Evolutionary conservation across 2,797 vertebrate genomes (phyloP).

Genomic region (Hydrocynus forskahlii): DNA sequence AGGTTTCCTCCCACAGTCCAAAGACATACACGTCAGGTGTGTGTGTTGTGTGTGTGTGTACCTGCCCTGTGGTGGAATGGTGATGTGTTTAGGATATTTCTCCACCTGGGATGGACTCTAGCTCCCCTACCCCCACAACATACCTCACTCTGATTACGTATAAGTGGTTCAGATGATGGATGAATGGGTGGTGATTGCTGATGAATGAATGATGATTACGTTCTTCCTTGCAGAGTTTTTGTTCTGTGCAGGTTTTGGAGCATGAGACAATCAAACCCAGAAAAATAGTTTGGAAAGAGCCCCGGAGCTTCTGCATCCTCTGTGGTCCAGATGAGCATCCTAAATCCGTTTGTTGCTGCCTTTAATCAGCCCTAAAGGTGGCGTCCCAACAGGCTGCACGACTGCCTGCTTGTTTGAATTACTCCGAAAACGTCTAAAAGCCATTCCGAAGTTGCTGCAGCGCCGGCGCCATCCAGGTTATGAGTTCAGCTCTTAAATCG

Average conservation of each 20-base stretch:
- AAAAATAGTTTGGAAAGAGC: background rate
- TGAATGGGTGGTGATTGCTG: too few species aligned
- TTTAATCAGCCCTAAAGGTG: background rate
- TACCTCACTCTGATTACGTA: too few species aligned
- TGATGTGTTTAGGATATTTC: too few species aligned
- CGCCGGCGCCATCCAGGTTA: conserved; percentile 32
- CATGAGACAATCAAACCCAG: background rate
- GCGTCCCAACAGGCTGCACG: background rate
- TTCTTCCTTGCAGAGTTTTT: background rate
- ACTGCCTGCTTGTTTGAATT: conserved; percentile 29
- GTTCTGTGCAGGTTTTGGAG: background rate
- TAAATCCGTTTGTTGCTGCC: background rate
- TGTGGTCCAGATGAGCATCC: background rate
- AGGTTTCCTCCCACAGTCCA: too few species aligned
- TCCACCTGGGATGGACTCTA: too few species aligned
- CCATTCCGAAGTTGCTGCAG: background rate
- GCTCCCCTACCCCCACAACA: too few species aligned
- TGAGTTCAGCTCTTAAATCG: conserved; percentile 42
- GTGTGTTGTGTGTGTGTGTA: too few species aligned
- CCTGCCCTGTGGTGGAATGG: too few species aligned
- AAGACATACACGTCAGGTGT: too few species aligned
- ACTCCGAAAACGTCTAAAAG: conserved; percentile 24
- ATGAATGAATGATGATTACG: background rate
- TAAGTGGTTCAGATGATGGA: too few species aligned
- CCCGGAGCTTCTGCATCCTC: background rate